A percentile compares a stretch with the other conserved stretches of the same genome.
These are phyloP conservation scores for Trimorus sp. DNA, from an alignment of 2,888 invertebrate genomes.

Conservation along the genomic window DNA sequence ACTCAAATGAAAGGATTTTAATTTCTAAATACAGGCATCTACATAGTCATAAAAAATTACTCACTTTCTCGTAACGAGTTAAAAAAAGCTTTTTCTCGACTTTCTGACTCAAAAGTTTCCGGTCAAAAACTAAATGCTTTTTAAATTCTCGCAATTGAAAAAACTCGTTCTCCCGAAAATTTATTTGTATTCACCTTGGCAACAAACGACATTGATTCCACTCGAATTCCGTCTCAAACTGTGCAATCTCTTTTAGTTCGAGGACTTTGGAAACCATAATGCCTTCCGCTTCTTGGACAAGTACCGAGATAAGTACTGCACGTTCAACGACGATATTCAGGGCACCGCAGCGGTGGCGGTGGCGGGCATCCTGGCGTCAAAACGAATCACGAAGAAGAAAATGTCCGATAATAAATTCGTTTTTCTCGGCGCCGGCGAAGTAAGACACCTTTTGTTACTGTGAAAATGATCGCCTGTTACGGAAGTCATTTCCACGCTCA, in stretches of 20 bases:
- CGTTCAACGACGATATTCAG: constrained; percentile 99
- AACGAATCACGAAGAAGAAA: constrained; percentile 89
- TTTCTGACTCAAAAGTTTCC: too few species aligned
- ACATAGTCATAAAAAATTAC: too few species aligned
- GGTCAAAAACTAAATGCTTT: too few species aligned
- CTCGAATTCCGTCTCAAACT: constrained; percentile 41
- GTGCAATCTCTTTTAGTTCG: constrained; percentile 87
- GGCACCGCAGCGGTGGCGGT: constrained; percentile 98
- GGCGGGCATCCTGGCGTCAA: constrained; percentile 93
- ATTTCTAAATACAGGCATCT: too few species aligned
- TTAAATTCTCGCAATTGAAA: not conserved
- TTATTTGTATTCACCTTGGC: constrained; percentile 42
- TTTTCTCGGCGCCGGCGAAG: constrained; percentile 94
- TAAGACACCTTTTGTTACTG: constrained; percentile 72
- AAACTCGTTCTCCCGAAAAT: constrained; percentile 1
- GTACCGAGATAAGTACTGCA: constrained; percentile 95
- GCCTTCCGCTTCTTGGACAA: constrained; percentile 97
- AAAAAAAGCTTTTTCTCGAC: too few species aligned
- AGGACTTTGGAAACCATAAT: constrained; percentile 98
- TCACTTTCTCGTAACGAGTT: too few species aligned
- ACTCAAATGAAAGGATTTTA: too few species aligned
- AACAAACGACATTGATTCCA: constrained; percentile 46
- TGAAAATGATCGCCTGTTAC: constrained; percentile 18
- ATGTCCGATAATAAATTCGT: constrained; percentile 94
- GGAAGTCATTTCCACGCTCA: constrained; percentile 44